Conservation (phyloP, 1,140 invertebrate genomes). For the Aricia agestis region DNA sequence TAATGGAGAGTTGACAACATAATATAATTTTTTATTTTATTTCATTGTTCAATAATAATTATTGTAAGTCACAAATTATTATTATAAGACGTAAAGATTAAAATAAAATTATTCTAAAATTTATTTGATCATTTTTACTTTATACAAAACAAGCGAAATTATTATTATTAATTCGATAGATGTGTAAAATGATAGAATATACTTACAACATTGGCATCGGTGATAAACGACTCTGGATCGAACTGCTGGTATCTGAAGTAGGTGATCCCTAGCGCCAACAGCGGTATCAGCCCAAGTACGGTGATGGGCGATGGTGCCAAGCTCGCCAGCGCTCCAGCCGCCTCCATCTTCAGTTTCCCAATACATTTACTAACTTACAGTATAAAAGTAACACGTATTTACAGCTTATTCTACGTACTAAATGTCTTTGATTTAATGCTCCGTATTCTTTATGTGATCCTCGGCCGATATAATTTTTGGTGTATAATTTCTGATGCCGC, state of each 20-base stretch:
- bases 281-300: constrained; percentile 84
- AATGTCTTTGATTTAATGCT: constrained; percentile 53
- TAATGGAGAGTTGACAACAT: neutral
- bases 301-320: constrained; percentile 69
- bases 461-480: constrained; percentile 79
- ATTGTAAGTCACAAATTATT: too few species aligned
- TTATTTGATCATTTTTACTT: too few species aligned
- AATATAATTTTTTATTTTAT: neutral
- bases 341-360: constrained; percentile 57
- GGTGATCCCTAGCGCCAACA: constrained; percentile 86
- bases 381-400: constrained; percentile 49
- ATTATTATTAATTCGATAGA: too few species aligned
- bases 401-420: constrained; percentile 57
- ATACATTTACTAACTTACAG: constrained; percentile 55
- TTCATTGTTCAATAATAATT: too few species aligned
- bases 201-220: constrained; percentile 82
- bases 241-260: constrained; percentile 87
- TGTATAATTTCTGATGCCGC: constrained; percentile 81
- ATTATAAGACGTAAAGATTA: too few species aligned
- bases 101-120: too few species aligned
- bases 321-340: constrained; percentile 68
- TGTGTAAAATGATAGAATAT: neutral
- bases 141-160: too few species aligned
- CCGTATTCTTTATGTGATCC: constrained; percentile 63
- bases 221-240: constrained; percentile 88